Evolutionary conservation across 2,888 invertebrate species (phyloP), one percentile per base, ranked within the genome.

Genomic region (Oxycera nigricornis): DNA sequence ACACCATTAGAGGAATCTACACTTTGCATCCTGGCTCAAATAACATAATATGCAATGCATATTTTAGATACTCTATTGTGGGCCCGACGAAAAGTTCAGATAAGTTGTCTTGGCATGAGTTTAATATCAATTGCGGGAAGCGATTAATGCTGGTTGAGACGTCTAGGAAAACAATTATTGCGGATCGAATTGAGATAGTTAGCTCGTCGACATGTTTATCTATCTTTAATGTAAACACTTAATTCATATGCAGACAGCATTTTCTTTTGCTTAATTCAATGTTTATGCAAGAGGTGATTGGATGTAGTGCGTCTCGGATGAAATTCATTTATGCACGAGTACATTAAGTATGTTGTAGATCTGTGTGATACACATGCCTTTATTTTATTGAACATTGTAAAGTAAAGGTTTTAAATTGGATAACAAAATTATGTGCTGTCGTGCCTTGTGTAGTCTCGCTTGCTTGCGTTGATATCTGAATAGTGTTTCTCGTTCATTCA

Each of bases 121-220:
- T 24, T 24, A 55, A 24, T 24, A 24, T 24, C 14, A 62, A 35
- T 41, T 20, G 41, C 22, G 65, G 41, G n/a, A 65, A 62, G 65
- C 41, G 41, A 65, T 65, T 65, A 65, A 20, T 41, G 39, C 24
- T 41, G 20, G 39, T 65, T 41, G 41, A 65, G 41, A 65, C 30
- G 65, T 65, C 65, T 65, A 24, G 65, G 17, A 30, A 26, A 28
- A 30, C 59, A 59, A 59, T 59, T 59, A 59, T 35, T 39, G 39
- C 41, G 24, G 22, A 65, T 65, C 65, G 41, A 24, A 65, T 55
- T 55, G 55, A 9, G 55, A 1, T 17, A 24, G 11, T 55, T 20
- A 55, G 30, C 17, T 26, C n/a, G 17, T 17, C 1, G 30, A 59
- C 26, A 59, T 59, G 59, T 26, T 59, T 26, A 28, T 11, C 59